Evolutionary conservation across 2,113 vertebrate species (phyloP), one percentile per base, ranked within the genome.

Genomic region (Oreotrochilus melanogaster): DNA sequence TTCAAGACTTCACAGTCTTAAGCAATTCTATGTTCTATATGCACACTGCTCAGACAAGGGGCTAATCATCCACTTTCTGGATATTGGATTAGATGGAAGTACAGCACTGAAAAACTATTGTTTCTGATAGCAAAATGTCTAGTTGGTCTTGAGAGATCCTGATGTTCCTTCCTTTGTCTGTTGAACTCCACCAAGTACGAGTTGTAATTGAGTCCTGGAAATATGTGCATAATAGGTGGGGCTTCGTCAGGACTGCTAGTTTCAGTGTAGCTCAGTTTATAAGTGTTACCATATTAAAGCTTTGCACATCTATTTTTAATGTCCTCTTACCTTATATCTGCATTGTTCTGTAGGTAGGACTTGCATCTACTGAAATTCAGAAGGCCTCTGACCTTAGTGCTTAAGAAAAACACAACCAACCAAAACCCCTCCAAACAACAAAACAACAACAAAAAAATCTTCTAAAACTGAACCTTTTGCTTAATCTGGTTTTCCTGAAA

Each of bases 121-220:
- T 39, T 92, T 81, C 57, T 95, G 33, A 18, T 89, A 67, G 39
- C 7, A 62, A 87, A 94, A 62, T 86, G 7, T 62, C 15, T 78
- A n/a, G 21, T 27, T 85, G 13, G 16, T 31, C 39, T 33, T 74
- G 60, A 81, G 86, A 62, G 76, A 54, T 62, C 53, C 21, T 21
- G 9, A 11, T 37, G 65, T 78, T 58, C 60, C 28, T 61, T 91
- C 17, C 14, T 1, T 57, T 89, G 21, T 58, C 69, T 69, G 7
- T 61, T 88, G 61, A 47, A 72, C 33, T 88, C 37, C 31, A 33
- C 28, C 17, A 33, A 45, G 9, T 87, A 28, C 21, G 54, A 81
- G 24, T 18, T 87, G 48, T 58, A 91, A 22, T 9, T 51, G 50
- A 91, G 42, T 65, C 7, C 42, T 79, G 74, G 14, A 75, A 73